A percentile compares a stretch with the other conserved stretches of the same genome.
Evolutionary conservation across 2,113 vertebrate genomes (phyloP).

Genomic region (Lepisosteus osseus): DNA sequence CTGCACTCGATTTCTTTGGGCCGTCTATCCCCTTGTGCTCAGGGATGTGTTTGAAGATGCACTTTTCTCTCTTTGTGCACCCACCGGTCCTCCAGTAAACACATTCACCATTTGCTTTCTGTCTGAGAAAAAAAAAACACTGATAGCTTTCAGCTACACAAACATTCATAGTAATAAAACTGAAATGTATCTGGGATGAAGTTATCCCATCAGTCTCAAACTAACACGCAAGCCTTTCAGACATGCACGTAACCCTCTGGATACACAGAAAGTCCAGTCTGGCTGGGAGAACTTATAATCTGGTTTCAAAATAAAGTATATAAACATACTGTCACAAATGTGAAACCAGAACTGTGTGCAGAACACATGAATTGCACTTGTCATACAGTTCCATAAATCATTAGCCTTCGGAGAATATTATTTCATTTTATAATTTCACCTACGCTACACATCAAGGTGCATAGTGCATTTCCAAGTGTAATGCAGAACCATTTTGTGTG

Average conservation of each 20-base stretch:
- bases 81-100: constrained; percentile 64
- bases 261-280: too few species aligned
- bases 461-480: too few species aligned
- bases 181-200: background rate
- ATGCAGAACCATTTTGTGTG: too few species aligned
- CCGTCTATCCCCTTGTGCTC: constrained; percentile 57
- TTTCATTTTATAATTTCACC: too few species aligned
- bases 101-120: constrained; percentile 50
- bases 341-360: too few species aligned
- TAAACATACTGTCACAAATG: too few species aligned
- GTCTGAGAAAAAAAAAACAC: constrained; percentile 24
- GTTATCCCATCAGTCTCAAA: background rate
- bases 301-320: too few species aligned
- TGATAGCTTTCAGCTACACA: background rate
- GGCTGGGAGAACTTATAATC: too few species aligned
- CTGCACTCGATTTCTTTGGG: constrained; percentile 22
- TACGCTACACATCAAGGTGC: too few species aligned
- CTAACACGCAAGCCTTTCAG: constrained; percentile 19
- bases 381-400: too few species aligned
- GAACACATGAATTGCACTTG: too few species aligned
- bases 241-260: constrained; percentile 12
- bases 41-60: constrained; percentile 54
- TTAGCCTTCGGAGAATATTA: too few species aligned
- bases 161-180: background rate
- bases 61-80: constrained; percentile 50